phyloP scores from a whole-genome alignment of 2,113 vertebrate species.

The Phrynocephalus versicolor region DNA sequence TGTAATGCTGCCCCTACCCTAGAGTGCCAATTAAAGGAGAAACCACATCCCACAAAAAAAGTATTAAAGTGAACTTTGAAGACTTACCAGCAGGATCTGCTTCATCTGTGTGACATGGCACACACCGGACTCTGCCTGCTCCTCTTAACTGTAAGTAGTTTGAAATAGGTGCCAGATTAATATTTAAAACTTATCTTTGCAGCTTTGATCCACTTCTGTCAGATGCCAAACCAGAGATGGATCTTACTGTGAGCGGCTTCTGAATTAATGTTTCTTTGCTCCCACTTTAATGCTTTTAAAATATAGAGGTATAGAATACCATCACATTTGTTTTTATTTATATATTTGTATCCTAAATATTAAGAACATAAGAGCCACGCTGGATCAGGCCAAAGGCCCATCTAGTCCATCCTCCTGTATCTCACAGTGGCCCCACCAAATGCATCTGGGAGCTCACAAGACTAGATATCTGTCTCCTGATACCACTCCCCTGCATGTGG shows the following conservation, averaged over 20 bases:
- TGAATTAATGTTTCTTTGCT: background rate
- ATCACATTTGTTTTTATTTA: background rate
- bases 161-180: conserved; percentile 44
- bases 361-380: too few species aligned
- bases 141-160: background rate
- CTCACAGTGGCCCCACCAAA: too few species aligned
- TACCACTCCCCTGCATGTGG: too few species aligned
- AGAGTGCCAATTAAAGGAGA: conserved; percentile 29
- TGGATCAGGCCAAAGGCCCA: too few species aligned
- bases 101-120: rapidly evolving
- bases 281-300: background rate
- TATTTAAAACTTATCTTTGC: conserved; percentile 46
- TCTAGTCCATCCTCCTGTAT: too few species aligned
- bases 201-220: conserved; percentile 24
- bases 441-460: too few species aligned
- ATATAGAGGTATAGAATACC: background rate
- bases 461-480: too few species aligned
- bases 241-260: conserved; percentile 11
- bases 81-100: background rate
- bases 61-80: background rate
- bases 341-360: background rate
- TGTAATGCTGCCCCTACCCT: background rate
- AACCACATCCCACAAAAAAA: background rate
- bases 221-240: background rate
- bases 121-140: background rate